Base-by-base conservation (phyloP, 2,888 invertebrate genomes). In the Synanthedon andrenaeformis region DNA sequence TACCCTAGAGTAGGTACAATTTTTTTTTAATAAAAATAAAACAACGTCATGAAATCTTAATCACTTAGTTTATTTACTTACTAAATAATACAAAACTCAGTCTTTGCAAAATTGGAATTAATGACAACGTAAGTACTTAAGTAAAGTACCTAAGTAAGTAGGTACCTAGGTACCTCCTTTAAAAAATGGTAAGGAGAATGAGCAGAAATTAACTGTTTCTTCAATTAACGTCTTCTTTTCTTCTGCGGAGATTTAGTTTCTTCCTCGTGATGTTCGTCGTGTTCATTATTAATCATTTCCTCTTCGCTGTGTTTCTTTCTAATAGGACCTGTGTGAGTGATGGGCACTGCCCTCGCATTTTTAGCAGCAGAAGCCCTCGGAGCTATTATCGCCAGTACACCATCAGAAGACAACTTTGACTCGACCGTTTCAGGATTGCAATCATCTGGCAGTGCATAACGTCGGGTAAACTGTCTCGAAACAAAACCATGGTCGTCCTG, bases 391-490 rank as follows among this genome's bases (percentile, higher is more conserved):
- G 91, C 91, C 35, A 94, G 72, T 1, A 95, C 89, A 1, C 95
- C 95, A 67, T 95, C 94, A 0, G 93, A 91, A 10, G 94, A 94
- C 13, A 95, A 70, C 51, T 85, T 91, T 0, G 94, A 94, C 53
- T 90, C 89, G 0, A 95, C 91, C 12, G 90, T 87, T 28, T 91
- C 91, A 2, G 93, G 85, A 58, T 94, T 92, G 54, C 92, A 93
- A 1, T 90, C 92, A 65, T 92, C 90, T 1, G 96, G 95, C 49
- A 95, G 72, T 1, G 90, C 79, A 67, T 95, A 95, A 41, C 92
- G 90, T 10, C 95, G 89, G 19, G 91, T 90, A 62, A 95, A 93
- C 58, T 94, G 92, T 8, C 94, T 88, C 0, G 93, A 91, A 51
- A 94, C 89, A 59, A 82, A 92, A 0, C 94, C 94, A 65, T 93